Conservation (phyloP, 2,888 invertebrate genomes). For the Invenusta paracnida region DNA sequence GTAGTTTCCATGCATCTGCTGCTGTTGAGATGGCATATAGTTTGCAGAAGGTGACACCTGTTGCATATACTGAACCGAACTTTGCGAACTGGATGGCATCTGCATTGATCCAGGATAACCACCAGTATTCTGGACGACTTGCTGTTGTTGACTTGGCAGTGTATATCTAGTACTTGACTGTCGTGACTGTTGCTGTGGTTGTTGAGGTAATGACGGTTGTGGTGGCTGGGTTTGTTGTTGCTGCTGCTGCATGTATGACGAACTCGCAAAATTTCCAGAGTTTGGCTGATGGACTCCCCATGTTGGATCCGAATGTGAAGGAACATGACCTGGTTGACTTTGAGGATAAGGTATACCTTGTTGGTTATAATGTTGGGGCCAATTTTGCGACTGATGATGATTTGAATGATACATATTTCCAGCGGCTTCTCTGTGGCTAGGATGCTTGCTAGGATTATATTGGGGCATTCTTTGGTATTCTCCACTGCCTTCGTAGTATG, state of each 20-base stretch:
- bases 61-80: background rate
- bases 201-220: no score
- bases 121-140: background rate
- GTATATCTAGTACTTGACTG: background rate
- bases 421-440: background rate
- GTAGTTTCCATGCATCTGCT: background rate
- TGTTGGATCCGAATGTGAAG: background rate
- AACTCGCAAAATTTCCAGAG: background rate
- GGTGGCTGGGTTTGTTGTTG: background rate
- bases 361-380: background rate
- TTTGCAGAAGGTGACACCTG: background rate
- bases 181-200: background rate
- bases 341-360: background rate
- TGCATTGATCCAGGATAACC: background rate
- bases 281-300: background rate
- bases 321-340: background rate
- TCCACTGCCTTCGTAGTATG: background rate
- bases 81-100: background rate
- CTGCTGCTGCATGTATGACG: background rate
- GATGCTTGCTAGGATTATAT: background rate
- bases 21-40: background rate
- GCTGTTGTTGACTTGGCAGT: background rate
- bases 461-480: background rate
- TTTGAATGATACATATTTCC: background rate
- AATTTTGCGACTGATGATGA: background rate